phyloP scores from a whole-genome alignment of 2,113 vertebrate genomes.

The Daphoenositta chrysoptera region DNA sequence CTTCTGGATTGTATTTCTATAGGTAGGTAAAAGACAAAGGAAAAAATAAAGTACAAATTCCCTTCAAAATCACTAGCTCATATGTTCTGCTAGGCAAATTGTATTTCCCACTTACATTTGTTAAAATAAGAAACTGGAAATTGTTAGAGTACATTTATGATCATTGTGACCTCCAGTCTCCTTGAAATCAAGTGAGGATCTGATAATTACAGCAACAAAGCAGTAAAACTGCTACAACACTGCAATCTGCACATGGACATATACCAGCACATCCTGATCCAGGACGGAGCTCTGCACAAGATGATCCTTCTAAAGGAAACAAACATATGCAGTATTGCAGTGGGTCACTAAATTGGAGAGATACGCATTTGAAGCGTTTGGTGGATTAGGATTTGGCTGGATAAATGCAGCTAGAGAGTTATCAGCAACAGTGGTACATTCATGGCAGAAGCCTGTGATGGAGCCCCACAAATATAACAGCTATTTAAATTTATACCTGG shows the following conservation, averaged over 20 bases:
- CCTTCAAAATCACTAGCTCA: background rate
- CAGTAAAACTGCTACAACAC: background rate
- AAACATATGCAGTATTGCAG: background rate
- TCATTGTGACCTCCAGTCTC: background rate
- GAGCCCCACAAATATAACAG: background rate
- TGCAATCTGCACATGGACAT: background rate
- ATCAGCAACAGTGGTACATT: fast-evolving
- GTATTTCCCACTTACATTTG: background rate
- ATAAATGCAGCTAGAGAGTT: background rate
- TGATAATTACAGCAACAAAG: background rate
- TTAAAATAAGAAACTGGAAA: background rate
- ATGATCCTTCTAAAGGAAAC: background rate
- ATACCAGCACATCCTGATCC: background rate
- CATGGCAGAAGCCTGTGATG: background rate
- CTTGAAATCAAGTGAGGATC: background rate
- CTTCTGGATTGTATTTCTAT: background rate
- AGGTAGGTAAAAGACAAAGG: background rate
- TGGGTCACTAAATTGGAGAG: background rate
- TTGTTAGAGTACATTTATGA: background rate
- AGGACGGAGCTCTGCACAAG: background rate
- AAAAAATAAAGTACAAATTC: background rate
- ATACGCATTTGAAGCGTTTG: background rate
- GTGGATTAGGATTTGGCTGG: background rate
- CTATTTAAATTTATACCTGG: background rate
- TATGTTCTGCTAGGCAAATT: background rate